A percentile compares a stretch with the other conserved stretches of the same genome.
These are phyloP conservation scores for Schizothorax lantsangensis DNA, from an alignment of 2,797 vertebrate species.

Conservation along the genomic window DNA sequence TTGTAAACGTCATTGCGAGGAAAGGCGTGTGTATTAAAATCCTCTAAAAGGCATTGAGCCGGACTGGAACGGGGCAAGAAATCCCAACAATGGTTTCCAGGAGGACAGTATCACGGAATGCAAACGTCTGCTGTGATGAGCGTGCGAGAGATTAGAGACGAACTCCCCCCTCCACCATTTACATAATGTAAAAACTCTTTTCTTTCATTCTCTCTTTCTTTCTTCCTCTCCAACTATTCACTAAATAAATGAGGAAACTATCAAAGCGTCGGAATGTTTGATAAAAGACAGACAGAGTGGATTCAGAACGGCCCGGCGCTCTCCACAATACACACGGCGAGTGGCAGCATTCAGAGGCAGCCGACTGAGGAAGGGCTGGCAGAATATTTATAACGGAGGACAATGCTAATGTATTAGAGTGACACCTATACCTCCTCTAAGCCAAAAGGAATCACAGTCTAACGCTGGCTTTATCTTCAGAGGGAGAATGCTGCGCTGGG, in stretches of 20 bases:
- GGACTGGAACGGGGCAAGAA: slow-evolving; percentile 67
- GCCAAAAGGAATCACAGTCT: slow-evolving; percentile 73
- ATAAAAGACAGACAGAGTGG: slow-evolving; percentile 78
- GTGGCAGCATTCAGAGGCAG: slow-evolving; percentile 78
- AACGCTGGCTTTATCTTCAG: slow-evolving; percentile 56
- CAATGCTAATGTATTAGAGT: slow-evolving; percentile 84
- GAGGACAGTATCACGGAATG: slow-evolving; percentile 76
- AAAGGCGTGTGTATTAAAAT: slow-evolving; percentile 77
- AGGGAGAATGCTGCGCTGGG: slow-evolving; percentile 34
- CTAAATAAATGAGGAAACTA: slow-evolving; percentile 87
- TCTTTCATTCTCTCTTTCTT: slow-evolving; percentile 43
- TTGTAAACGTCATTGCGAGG: slow-evolving; percentile 78
- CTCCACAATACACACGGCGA: slow-evolving; percentile 76
- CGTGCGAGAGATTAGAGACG: slow-evolving; percentile 83
- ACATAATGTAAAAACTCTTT: slow-evolving; percentile 83
- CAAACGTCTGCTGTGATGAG: slow-evolving; percentile 81
- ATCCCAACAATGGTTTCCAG: slow-evolving; percentile 78
- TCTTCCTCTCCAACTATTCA: slow-evolving; percentile 77
- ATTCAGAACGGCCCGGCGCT: slow-evolving; percentile 79
- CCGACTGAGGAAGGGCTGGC: slow-evolving; percentile 79
- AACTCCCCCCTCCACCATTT: slow-evolving; percentile 77
- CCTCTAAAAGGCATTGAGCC: slow-evolving; percentile 71
- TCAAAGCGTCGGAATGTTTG: slow-evolving; percentile 77
- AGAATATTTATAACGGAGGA: slow-evolving; percentile 84
- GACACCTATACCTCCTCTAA: slow-evolving; percentile 82